phyloP scores from a whole-genome alignment of 2,113 vertebrate species.

The Ciconia boyciana region DNA sequence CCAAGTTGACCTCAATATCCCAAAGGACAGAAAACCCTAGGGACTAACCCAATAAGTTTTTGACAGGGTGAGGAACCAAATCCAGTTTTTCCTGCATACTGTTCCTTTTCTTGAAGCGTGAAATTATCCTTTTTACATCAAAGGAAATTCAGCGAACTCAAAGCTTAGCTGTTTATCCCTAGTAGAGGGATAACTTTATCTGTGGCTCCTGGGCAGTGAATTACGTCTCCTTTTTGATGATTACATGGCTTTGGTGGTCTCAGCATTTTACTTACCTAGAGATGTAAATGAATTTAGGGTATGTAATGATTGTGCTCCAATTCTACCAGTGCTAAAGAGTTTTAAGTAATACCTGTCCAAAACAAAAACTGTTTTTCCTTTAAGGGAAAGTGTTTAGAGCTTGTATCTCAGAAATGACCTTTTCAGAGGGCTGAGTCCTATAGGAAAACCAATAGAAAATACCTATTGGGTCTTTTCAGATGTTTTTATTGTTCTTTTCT shows the following conservation, averaged over 20 bases:
- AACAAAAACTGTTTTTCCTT: not conserved
- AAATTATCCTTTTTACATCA: slow-evolving; percentile 37
- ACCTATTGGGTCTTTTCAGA: not conserved
- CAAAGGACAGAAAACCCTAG: not conserved
- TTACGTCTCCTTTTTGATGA: slow-evolving; percentile 20
- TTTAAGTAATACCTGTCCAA: not conserved
- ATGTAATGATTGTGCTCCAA: not conserved
- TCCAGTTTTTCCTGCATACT: not conserved
- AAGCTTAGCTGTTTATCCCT: not conserved
- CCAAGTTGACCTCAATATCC: not conserved
- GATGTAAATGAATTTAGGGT: not conserved
- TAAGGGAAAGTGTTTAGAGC: not conserved
- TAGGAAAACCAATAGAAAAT: not conserved
- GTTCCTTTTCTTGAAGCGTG: slow-evolving; percentile 16
- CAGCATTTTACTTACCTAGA: not conserved
- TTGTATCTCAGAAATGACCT: not conserved
- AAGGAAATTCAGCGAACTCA: not conserved
- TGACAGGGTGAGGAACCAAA: not conserved
- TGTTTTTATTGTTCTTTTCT: not conserved
- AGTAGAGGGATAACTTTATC: not conserved
- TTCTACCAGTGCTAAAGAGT: not conserved
- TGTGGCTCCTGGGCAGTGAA: not conserved
- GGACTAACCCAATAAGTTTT: not conserved
- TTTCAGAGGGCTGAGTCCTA: not conserved
- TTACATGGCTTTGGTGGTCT: slow-evolving; percentile 1